A percentile compares a stretch with the other conserved stretches of the same genome.
Conservation (phyloP, 2,797 vertebrate genomes). For the Rhabdomys pumilio region DNA sequence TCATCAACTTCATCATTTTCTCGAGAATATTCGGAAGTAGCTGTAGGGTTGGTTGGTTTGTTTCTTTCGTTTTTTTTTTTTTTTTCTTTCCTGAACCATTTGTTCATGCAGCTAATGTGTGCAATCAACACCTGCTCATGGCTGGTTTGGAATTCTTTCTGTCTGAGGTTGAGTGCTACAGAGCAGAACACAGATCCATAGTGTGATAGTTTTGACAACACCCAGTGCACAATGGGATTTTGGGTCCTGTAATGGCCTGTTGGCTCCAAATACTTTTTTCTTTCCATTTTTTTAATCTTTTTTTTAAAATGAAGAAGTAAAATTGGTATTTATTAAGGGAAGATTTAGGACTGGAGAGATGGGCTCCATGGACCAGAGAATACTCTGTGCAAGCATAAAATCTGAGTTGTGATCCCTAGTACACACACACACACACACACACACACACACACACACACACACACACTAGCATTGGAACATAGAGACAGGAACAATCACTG, state of each 20-base stretch:
- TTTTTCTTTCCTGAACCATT: background rate
- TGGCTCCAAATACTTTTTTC: background rate
- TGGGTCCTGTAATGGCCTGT: background rate
- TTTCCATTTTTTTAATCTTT: background rate
- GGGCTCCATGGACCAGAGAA: background rate
- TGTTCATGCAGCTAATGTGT: background rate
- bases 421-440: background rate
- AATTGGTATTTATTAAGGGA: background rate
- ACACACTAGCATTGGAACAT: background rate
- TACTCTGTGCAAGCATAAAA: background rate
- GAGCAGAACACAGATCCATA: background rate
- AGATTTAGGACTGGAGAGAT: background rate
- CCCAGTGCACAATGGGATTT: background rate
- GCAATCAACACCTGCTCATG: background rate
- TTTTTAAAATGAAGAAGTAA: background rate
- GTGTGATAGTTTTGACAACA: background rate
- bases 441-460: background rate
- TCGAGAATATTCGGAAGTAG: background rate
- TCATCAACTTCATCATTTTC: too few relatives aligned
- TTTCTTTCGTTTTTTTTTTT: background rate
- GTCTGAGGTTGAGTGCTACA: background rate
- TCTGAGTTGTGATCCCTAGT: background rate
- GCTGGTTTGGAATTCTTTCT: background rate
- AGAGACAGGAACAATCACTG: background rate
- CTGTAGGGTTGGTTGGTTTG: background rate